A percentile compares a stretch with the other conserved stretches of the same genome.
Conservation (phyloP, 2,113 vertebrate species). For the Chroicocephalus ridibundus region DNA sequence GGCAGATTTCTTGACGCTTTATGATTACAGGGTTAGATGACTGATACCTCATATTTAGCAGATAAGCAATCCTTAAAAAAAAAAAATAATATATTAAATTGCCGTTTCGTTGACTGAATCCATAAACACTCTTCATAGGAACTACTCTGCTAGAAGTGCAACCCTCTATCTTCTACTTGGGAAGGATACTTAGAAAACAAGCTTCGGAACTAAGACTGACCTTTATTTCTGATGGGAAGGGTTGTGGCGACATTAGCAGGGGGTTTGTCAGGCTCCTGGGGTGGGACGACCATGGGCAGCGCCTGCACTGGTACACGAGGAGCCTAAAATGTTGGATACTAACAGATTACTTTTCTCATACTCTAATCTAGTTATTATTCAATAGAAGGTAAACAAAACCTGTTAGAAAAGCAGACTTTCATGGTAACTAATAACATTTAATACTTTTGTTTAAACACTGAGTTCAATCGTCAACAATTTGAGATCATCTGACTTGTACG, state of each 20-base stretch:
- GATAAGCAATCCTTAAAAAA: constrained; percentile 1
- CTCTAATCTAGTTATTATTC: neutral
- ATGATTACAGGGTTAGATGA: constrained; percentile 16
- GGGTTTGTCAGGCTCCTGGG: constrained; percentile 97
- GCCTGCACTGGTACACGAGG: constrained; percentile 99
- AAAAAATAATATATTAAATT: neutral
- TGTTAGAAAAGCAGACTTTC: neutral
- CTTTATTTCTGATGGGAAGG: constrained; percentile 94
- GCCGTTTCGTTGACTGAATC: constrained; percentile 1
- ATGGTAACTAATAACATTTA: neutral
- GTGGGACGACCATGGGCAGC: constrained; percentile 98
- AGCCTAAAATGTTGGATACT: constrained; percentile 80
- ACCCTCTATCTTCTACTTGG: constrained; percentile 27
- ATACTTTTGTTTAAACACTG: neutral
- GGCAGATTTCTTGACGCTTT: constrained; percentile 31
- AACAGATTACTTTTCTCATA: constrained; percentile 49
- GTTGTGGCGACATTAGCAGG: constrained; percentile 91
- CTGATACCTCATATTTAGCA: neutral
- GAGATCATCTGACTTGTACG: neutral
- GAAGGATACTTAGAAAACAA: constrained; percentile 46
- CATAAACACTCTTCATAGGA: neutral
- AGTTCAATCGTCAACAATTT: neutral
- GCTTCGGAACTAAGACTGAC: constrained; percentile 76
- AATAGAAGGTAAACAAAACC: constrained; percentile 24
- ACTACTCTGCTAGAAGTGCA: neutral